Base-by-base conservation (phyloP, 1,140 invertebrate species). In the Tenebrio molitor region DNA sequence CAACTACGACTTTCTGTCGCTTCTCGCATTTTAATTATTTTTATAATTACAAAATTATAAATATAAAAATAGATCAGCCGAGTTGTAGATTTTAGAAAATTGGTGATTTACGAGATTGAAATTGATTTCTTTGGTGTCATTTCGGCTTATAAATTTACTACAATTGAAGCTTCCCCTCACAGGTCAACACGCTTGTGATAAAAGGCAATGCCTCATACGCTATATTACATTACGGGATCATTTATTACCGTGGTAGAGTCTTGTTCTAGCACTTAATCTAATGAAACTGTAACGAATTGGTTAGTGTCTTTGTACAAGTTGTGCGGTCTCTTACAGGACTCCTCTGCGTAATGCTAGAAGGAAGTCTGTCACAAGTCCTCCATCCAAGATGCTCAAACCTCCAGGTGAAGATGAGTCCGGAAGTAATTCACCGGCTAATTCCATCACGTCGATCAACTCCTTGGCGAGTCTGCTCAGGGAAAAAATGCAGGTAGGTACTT, bases 391-490 rank as follows among this genome's bases (percentile, higher is more conserved):
- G 82, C 74, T 80, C 36, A 80, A 76, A 69, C 75, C 78, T 5
- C 84, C 85, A 8, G 86, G 86, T 16, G 86, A 87, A 71, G 76
- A 79, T 36, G 79, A 75, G 50, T 42, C 72, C 12, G 77, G 72
- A 14, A 75, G 68, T 36, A 79, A 80, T 73, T 88, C 87, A 1
- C 88, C 89, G 0, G 89, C 87, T 50, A 91, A 91, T 69, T 94
- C 93, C 2, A 91, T 94, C 74, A 93, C 92, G 0, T 93, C 91
- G 64, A 89, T 94, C 39, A 94, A 94, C 80, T 94, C 92, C 0
- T 87, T 95, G 41, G 92, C 92, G 41, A 94, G 92, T 82, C 83
- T 95, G 39, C 84, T 95, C 0, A 90, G 90, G 74, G 93, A 95
- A 79, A 94, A 94, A 86, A 84, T 94, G 50, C 91, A 94, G 83